A percentile compares a stretch with the other conserved stretches of the same genome.
Evolutionary conservation across 2,113 vertebrate genomes (phyloP).

Genomic region (Callipepla squamata): DNA sequence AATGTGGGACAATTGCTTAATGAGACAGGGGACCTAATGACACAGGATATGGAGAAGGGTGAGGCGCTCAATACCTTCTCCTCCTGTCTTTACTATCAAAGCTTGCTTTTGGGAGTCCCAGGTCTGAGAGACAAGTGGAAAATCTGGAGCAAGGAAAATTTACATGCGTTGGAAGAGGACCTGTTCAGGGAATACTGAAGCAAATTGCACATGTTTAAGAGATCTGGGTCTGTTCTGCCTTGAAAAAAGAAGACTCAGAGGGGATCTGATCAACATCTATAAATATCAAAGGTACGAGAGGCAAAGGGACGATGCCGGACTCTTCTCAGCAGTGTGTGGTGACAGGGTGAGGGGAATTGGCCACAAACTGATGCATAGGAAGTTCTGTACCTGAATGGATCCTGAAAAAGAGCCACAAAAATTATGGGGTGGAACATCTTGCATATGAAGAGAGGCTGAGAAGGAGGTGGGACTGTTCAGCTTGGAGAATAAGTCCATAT

Average conservation of each 20-base stretch:
- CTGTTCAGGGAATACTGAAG: background rate
- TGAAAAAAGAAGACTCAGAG: no score
- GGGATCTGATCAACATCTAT: no score
- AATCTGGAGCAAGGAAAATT: background rate
- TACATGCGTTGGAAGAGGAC: background rate
- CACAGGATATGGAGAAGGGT: background rate
- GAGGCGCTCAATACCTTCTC: background rate
- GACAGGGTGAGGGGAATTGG: no score
- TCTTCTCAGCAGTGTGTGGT: no score
- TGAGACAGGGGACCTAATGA: background rate
- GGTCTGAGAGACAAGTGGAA: background rate
- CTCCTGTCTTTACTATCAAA: background rate
- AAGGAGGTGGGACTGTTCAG: background rate
- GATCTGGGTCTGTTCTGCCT: no score
- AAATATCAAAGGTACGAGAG: no score
- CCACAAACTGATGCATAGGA: no score
- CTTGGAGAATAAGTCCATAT: background rate
- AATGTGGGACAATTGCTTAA: background rate
- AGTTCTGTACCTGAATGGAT: background rate
- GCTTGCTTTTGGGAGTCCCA: background rate
- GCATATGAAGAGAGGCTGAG: background rate
- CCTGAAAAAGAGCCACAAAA: fast-evolving
- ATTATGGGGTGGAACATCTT: background rate
- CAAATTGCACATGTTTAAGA: background rate
- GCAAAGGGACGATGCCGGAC: no score